These are phyloP conservation scores for Dinomys branickii DNA, from an alignment of 2,113 vertebrate species.

Conservation along the genomic window DNA sequence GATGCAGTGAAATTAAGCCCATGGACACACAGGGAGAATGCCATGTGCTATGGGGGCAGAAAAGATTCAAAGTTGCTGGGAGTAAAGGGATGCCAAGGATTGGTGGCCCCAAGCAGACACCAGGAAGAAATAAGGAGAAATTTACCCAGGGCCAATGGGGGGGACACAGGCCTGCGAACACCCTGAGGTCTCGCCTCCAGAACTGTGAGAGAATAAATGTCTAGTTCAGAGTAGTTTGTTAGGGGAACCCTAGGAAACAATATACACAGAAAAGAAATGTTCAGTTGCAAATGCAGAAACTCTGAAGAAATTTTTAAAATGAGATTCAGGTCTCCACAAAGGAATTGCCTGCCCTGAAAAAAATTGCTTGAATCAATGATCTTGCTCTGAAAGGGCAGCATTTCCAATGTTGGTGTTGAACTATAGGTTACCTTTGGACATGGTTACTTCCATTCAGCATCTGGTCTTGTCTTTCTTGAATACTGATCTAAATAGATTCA, in stretches of 20 bases:
- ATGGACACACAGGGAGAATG: neutral
- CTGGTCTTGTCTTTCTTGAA: neutral
- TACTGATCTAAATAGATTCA: neutral
- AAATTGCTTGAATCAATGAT: neutral
- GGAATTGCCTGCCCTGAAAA: neutral
- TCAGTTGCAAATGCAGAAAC: neutral
- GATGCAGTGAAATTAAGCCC: neutral
- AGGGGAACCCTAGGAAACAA: neutral
- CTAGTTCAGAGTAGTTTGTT: neutral
- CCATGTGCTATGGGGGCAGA: neutral
- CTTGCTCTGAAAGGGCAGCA: neutral
- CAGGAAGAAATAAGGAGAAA: neutral
- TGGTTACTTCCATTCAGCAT: neutral
- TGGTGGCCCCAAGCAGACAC: neutral
- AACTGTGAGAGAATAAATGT: neutral
- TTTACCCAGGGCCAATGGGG: neutral
- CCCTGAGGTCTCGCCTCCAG: neutral
- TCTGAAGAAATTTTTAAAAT: neutral
- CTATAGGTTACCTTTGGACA: neutral
- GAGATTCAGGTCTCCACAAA: neutral
- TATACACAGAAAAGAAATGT: neutral
- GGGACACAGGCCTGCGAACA: neutral
- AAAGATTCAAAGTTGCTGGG: neutral
- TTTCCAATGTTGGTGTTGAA: neutral
- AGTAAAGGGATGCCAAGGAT: neutral